A percentile compares a stretch with the other conserved stretches of the same genome.
Evolutionary conservation across 35 echinoderm and acorn worm species (phyloP).

Genomic region (Diadema setosum): DNA sequence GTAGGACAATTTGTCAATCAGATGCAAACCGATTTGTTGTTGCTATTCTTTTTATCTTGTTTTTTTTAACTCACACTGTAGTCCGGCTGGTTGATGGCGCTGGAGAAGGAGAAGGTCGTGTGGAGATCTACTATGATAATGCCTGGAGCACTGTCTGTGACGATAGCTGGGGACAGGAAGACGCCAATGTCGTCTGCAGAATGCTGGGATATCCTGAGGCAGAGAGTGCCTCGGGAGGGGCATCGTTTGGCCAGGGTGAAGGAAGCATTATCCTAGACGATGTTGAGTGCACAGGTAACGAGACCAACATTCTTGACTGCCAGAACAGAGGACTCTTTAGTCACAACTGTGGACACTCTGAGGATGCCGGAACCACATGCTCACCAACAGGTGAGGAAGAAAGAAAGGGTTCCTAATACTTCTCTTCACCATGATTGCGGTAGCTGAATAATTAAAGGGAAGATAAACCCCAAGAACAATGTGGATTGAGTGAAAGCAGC

Average conservation of each 20-base stretch:
- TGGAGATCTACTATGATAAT: neutral
- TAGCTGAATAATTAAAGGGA: no score
- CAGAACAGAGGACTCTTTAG: neutral
- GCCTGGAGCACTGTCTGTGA: neutral
- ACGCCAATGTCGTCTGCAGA: neutral
- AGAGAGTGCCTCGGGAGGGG: neutral
- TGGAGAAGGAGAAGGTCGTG: neutral
- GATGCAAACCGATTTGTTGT: no score
- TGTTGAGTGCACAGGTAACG: constrained; percentile 30
- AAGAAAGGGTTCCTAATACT: no score
- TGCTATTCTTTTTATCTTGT: no score
- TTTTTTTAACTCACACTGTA: no score
- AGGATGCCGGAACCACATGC: constrained; percentile 17
- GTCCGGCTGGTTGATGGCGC: constrained; percentile 40
- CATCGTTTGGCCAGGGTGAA: neutral
- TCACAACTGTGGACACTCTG: constrained; percentile 12
- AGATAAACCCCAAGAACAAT: no score
- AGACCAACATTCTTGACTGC: constrained; percentile 2
- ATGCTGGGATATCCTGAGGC: neutral
- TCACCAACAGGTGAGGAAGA: constrained; percentile 16
- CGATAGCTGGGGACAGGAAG: neutral
- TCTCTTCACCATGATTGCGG: no score
- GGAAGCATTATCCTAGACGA: neutral
- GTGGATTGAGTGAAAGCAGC: no score
- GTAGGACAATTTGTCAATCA: no score